Evolutionary conservation across 2,113 vertebrate genomes (phyloP), one percentile per base, ranked within the genome.

Genomic region (Oryzias celebensis): DNA sequence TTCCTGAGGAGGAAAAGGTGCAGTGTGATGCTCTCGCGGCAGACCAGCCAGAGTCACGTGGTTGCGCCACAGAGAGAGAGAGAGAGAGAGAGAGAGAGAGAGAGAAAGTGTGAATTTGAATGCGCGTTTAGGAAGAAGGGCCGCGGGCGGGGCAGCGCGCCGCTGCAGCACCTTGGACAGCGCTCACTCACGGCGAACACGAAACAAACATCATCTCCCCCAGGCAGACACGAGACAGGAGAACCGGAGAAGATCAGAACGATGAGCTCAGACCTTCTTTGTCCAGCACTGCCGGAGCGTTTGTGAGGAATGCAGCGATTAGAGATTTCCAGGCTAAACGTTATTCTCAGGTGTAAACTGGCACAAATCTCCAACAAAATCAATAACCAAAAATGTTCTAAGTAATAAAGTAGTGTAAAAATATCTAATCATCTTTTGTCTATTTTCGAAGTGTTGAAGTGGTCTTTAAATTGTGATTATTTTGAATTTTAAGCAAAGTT

Each of bases 1-100:
- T 78, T 86, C 85, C 70, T 47, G 80, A 88, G 80, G 26, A 82
- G 85, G 82, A 82, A 87, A 88, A 87, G 88, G 88, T 90, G 87
- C 88, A 90, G 87, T 90, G 86, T 90, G 85, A 82, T 81, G 81
- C 71, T 85, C 78, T 83, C 69, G 62, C 73, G 78, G 74, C 78
- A 86, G 80, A 80, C 65, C 79, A 78, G 79, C 70, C 73, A 73
- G 67, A 78, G 71, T 89, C 87, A 85, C 85, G 85, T 88, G 87
- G 80, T 75, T 43, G 42, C 23, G 53, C 64, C 44, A 36, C 46
- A 14, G 57, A 22, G 71, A 36, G 69, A 50, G 43, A 5, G 64
- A 47, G 59, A 24, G 71, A 18, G 18, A 53, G 31, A 42, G 44
- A 59, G 60, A 31, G 26, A 10, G 60, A 28, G 26, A 16, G 48